Percentiles rank a stretch among this genome's conserved stretches.
These are phyloP conservation scores for Leucoraja erinaceus DNA, from an alignment of 2,113 vertebrate genomes.

Conservation along the genomic window DNA sequence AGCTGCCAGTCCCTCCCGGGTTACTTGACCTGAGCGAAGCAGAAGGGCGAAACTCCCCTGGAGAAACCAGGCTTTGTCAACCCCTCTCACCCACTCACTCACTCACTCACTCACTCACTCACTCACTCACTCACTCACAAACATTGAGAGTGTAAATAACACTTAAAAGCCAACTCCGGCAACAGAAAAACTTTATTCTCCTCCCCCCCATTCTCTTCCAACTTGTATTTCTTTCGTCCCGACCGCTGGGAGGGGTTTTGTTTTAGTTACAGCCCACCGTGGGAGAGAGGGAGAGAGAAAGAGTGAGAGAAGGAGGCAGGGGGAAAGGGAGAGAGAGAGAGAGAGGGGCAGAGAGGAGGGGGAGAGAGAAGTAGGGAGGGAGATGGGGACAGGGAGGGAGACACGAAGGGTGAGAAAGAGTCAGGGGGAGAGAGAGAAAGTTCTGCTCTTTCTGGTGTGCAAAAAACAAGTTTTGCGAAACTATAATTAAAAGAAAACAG, in stretches of 20 bases:
- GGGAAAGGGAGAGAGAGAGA: background rate
- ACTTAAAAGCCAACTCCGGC: background rate
- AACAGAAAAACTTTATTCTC: background rate
- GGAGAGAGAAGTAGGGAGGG: background rate
- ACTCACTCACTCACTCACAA: background rate
- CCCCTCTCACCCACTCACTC: background rate
- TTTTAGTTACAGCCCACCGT: background rate
- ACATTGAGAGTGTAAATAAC: background rate
- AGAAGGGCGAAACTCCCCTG: background rate
- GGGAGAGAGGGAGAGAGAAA: background rate
- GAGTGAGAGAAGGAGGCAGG: background rate
- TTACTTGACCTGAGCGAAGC: constrained; percentile 1
- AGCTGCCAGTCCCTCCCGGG: background rate
- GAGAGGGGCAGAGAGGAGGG: background rate
- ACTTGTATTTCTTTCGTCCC: background rate
- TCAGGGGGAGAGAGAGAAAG: background rate
- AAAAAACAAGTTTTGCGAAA: background rate
- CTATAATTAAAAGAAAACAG: background rate
- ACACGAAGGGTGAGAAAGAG: no score
- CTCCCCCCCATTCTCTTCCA: background rate
- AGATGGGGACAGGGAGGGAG: no score
- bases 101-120: background rate
- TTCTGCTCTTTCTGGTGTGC: background rate
- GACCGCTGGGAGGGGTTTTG: background rate
- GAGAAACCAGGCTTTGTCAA: constrained; percentile 23